Conservation (phyloP, 1,140 invertebrate species). For the Sinella curviseta region DNA sequence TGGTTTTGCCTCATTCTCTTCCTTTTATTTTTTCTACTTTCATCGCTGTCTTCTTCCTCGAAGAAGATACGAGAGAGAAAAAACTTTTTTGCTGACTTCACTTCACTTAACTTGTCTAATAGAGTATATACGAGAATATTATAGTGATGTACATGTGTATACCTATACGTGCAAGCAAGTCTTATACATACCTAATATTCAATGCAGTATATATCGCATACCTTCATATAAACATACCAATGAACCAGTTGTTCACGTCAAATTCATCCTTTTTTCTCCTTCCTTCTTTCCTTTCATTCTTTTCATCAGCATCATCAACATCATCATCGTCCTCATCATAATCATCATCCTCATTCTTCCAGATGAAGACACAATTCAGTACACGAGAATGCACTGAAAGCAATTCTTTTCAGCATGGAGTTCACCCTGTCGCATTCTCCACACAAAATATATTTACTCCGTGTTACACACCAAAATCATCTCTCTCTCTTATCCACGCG, state of each 20-base stretch:
- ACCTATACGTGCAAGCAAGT: no score
- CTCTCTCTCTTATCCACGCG: background rate
- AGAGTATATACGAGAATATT: background rate
- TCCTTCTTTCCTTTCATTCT: background rate
- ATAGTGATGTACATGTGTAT: background rate
- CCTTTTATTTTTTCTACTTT: background rate
- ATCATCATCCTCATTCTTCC: slow-evolving; percentile 6
- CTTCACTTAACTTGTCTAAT: slow-evolving; percentile 5
- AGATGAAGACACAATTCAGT: slow-evolving; percentile 7
- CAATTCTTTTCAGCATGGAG: background rate
- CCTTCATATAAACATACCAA: no score
- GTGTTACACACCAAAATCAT: background rate
- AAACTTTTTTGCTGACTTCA: background rate
- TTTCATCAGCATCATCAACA: background rate
- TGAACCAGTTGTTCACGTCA: slow-evolving; percentile 3
- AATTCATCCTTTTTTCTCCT: slow-evolving; percentile 1
- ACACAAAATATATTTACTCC: background rate
- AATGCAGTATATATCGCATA: no score
- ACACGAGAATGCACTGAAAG: background rate
- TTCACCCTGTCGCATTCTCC: background rate
- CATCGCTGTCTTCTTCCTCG: background rate
- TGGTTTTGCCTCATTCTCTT: slow-evolving; percentile 3
- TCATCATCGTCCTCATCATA: background rate
- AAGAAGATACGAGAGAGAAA: background rate
- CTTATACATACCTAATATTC: no score